phyloP scores from a whole-genome alignment of 2,888 invertebrate species.

The Scelioninae gen. 1 region DNA sequence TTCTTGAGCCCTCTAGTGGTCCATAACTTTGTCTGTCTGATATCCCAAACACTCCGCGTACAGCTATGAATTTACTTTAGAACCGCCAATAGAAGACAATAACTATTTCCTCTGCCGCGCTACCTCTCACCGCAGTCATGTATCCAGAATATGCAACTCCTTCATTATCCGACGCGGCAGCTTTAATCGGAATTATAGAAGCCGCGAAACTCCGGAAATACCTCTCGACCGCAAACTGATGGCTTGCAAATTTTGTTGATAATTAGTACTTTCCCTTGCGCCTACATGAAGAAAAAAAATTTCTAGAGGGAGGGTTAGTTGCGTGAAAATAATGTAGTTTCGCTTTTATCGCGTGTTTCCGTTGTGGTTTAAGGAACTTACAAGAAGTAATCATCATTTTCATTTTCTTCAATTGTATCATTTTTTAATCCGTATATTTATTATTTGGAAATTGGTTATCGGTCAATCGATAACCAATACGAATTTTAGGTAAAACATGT shows the following conservation, averaged over 20 bases:
- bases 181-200: constrained; percentile 72
- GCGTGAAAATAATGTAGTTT: no score
- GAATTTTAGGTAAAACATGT: no score
- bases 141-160: constrained; percentile 74
- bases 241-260: constrained; percentile 56
- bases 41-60: constrained; percentile 67
- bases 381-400: no score
- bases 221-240: constrained; percentile 52
- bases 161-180: constrained; percentile 74
- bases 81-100: constrained; percentile 75
- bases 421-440: no score
- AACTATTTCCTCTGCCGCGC: constrained; percentile 74
- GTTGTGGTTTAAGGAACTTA: no score
- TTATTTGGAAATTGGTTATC: no score
- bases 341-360: no score
- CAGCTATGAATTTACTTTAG: constrained; percentile 70
- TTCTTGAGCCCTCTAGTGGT: constrained; percentile 62
- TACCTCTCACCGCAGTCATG: constrained; percentile 70
- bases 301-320: no score
- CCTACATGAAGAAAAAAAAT: no score
- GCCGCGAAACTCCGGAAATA: constrained; percentile 61
- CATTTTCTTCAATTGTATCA: no score
- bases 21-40: constrained; percentile 71
- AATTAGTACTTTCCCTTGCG: constrained; percentile 41
- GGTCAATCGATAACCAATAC: no score